These are phyloP conservation scores for Takifugu bimaculatus DNA, from an alignment of 2,113 vertebrate genomes.

Conservation along the genomic window DNA sequence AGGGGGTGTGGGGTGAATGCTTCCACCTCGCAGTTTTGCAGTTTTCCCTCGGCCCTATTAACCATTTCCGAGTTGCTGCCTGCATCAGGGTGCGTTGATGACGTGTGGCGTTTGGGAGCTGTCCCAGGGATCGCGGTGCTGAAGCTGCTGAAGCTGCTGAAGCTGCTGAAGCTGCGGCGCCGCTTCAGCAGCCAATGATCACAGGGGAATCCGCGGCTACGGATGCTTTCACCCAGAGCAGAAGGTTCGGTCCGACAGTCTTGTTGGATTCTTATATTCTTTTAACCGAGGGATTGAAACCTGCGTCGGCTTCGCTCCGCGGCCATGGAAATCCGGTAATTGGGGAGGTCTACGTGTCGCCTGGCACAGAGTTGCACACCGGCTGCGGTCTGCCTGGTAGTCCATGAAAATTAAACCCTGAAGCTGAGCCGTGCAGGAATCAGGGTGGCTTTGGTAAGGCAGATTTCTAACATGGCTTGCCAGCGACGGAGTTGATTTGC, in stretches of 20 bases:
- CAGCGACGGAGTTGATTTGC: slow-evolving; percentile 43
- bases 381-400: slow-evolving; percentile 53
- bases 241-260: slow-evolving; percentile 61
- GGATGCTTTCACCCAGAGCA: slow-evolving; percentile 51
- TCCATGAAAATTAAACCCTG: slow-evolving; percentile 15
- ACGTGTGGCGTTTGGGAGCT: slow-evolving; percentile 74
- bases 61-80: slow-evolving; percentile 47
- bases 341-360: slow-evolving; percentile 23
- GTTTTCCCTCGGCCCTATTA: too few relatives aligned
- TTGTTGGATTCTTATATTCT: slow-evolving; percentile 29
- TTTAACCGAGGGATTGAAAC: slow-evolving; percentile 44
- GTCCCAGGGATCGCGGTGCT: slow-evolving; percentile 78
- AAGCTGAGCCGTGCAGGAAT: slow-evolving; percentile 50
- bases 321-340: slow-evolving; percentile 27
- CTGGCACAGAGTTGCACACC: slow-evolving; percentile 33
- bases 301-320: slow-evolving; percentile 9
- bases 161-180: slow-evolving; percentile 75
- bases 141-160: slow-evolving; percentile 76
- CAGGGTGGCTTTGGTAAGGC: slow-evolving; percentile 55
- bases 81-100: slow-evolving; percentile 70
- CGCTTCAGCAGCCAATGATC: slow-evolving; percentile 65
- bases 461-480: slow-evolving; percentile 43
- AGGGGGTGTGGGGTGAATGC: too few relatives aligned
- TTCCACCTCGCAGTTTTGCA: too few relatives aligned
- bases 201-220: slow-evolving; percentile 46